These are phyloP conservation scores for Cebidichthys violaceus DNA, from an alignment of 2,113 vertebrate species.

Conservation along the genomic window DNA sequence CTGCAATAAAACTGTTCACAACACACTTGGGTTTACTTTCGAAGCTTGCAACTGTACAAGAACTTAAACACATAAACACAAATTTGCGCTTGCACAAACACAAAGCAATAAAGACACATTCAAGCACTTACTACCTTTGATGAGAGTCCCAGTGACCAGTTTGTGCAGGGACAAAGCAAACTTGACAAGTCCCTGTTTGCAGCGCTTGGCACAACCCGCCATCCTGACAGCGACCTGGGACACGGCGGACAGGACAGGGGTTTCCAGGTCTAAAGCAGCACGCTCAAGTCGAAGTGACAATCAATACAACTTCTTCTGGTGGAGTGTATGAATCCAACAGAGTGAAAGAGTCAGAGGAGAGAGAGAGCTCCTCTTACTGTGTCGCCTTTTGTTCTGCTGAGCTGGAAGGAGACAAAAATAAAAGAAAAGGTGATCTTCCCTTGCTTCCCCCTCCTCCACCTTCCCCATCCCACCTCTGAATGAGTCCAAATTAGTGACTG, in stretches of 20 bases:
- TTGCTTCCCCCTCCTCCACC: constrained; percentile 31
- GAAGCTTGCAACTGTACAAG: background rate
- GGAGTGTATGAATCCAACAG: constrained; percentile 36
- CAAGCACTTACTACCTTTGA: constrained; percentile 87
- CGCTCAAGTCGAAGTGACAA: constrained; percentile 22
- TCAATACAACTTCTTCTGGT: constrained; percentile 44
- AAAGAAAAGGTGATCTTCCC: constrained; percentile 61
- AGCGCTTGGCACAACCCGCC: constrained; percentile 90
- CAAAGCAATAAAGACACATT: background rate
- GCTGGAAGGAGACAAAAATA: constrained; percentile 50
- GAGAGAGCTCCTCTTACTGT: constrained; percentile 11
- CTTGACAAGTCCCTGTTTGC: constrained; percentile 91
- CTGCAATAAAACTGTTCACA: background rate
- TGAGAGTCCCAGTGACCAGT: constrained; percentile 92
- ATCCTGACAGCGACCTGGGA: constrained; percentile 78
- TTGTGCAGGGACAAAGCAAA: constrained; percentile 89
- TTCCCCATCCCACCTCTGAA: constrained; percentile 44
- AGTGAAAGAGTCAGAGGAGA: constrained; percentile 8
- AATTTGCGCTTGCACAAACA: background rate
- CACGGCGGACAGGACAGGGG: constrained; percentile 38
- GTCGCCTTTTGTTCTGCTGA: constrained; percentile 36
- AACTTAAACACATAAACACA: background rate
- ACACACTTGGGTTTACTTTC: background rate
- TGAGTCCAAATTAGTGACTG: constrained; percentile 59
- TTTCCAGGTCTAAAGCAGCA: constrained; percentile 33